Percentiles rank a stretch among this genome's conserved stretches.
Evolutionary conservation across 2,797 vertebrate genomes (phyloP).

Genomic region (Nannoperca australis): DNA sequence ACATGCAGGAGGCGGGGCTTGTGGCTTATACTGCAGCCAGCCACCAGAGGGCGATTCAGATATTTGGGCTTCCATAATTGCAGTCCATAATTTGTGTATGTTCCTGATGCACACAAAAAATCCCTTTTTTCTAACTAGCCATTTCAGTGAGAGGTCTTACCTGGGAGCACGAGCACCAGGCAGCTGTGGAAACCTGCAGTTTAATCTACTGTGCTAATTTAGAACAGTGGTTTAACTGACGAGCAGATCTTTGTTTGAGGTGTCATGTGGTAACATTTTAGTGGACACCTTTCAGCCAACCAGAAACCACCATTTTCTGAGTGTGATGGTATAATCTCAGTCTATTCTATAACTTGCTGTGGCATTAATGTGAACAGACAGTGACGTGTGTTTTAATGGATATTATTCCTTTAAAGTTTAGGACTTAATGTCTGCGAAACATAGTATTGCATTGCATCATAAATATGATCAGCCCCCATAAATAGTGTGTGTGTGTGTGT

Average conservation of each 20-base stretch:
- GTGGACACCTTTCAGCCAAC: not conserved
- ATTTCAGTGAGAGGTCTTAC: no score
- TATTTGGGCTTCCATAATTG: no score
- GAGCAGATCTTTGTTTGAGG: not conserved
- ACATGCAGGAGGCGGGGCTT: no score
- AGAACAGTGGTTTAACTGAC: not conserved
- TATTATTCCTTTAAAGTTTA: not conserved
- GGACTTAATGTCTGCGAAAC: not conserved
- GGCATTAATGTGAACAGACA: no score
- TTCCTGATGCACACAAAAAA: not conserved
- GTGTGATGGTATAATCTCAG: no score
- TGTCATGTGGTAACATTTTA: not conserved
- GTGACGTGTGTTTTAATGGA: no score
- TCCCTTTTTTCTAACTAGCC: no score
- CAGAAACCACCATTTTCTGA: no score
- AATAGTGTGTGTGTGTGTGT: constrained; percentile 14
- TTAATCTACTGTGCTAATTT: not conserved
- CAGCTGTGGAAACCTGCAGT: not conserved
- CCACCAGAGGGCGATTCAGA: no score
- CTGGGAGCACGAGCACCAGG: not conserved
- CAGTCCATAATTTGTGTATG: no score
- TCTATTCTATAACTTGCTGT: not conserved
- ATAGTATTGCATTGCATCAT: not conserved
- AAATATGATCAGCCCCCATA: not conserved
- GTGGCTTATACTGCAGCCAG: no score